These are phyloP conservation scores for Coleophora deauratella DNA, from an alignment of 2,888 invertebrate genomes.

Conservation along the genomic window DNA sequence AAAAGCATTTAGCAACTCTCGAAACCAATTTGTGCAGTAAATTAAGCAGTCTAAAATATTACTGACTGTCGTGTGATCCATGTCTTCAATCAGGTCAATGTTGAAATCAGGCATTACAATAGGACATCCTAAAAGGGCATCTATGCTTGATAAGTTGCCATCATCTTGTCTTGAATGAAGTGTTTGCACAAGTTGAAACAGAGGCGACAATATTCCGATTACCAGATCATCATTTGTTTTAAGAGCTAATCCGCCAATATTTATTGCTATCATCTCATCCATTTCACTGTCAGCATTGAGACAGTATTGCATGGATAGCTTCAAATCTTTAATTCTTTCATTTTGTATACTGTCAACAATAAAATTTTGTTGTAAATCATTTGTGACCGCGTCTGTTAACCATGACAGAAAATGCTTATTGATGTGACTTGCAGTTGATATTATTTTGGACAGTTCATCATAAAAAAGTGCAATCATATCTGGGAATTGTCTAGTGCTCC, in stretches of 20 bases:
- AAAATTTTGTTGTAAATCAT: conserved; percentile 77
- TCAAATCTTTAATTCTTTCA: conserved; percentile 49
- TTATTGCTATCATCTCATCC: conserved; percentile 74
- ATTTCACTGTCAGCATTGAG: conserved; percentile 76
- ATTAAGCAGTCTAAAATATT: conserved; percentile 79
- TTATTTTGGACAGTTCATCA: conserved; percentile 80
- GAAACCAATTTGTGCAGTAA: conserved; percentile 86
- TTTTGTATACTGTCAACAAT: conserved; percentile 67
- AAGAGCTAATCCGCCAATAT: conserved; percentile 72
- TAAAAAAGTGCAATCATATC: conserved; percentile 83
- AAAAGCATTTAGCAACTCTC: conserved; percentile 84
- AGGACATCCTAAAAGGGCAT: conserved; percentile 88
- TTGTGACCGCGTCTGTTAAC: conserved; percentile 77
- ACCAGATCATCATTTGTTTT: conserved; percentile 40
- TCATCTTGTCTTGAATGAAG: conserved; percentile 77
- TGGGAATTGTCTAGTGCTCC: conserved; percentile 75
- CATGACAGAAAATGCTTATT: conserved; percentile 78
- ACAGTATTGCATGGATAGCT: conserved; percentile 73
- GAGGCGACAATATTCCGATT: conserved; percentile 75
- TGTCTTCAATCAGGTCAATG: conserved; percentile 67
- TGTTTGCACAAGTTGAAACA: conserved; percentile 81
- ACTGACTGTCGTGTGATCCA: conserved; percentile 59
- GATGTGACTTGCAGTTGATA: conserved; percentile 60
- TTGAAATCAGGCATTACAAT: conserved; percentile 80
- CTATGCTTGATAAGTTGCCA: conserved; percentile 81